A percentile compares a stretch with the other conserved stretches of the same genome.
phyloP scores from a whole-genome alignment of 2,113 vertebrate genomes.

The Cochlearius cochlearius region DNA sequence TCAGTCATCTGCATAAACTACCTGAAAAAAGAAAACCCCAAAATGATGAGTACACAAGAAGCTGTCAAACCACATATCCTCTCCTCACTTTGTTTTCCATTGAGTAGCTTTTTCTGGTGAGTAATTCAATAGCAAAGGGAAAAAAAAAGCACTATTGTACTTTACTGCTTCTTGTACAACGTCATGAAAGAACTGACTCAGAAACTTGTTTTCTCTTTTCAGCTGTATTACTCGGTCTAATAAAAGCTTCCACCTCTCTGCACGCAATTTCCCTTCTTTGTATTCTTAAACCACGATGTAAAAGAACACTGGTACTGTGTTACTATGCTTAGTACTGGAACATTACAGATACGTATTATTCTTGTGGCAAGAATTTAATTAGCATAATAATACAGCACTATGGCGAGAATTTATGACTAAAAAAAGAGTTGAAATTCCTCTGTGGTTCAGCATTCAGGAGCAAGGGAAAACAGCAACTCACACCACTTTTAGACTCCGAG shows the following conservation, averaged over 20 bases:
- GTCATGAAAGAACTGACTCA: slow-evolving; percentile 16
- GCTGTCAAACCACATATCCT: background rate
- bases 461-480: background rate
- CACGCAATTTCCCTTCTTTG: background rate
- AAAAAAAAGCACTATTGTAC: background rate
- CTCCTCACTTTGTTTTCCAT: background rate
- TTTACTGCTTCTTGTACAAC: background rate
- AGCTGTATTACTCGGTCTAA: background rate
- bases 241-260: slow-evolving; percentile 13
- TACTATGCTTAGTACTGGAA: background rate
- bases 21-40: background rate
- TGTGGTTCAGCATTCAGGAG: background rate
- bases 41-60: background rate
- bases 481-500: background rate
- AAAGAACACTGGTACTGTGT: background rate
- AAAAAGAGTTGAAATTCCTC: background rate
- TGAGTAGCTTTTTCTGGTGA: background rate
- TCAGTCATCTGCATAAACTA: background rate
- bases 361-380: background rate
- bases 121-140: background rate
- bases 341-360: background rate
- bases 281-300: background rate
- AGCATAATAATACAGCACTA: background rate
- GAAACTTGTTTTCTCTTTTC: slow-evolving; percentile 39
- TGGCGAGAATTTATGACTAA: background rate